Conservation (phyloP, 2,113 vertebrate species). For the Panthera uncia region DNA sequence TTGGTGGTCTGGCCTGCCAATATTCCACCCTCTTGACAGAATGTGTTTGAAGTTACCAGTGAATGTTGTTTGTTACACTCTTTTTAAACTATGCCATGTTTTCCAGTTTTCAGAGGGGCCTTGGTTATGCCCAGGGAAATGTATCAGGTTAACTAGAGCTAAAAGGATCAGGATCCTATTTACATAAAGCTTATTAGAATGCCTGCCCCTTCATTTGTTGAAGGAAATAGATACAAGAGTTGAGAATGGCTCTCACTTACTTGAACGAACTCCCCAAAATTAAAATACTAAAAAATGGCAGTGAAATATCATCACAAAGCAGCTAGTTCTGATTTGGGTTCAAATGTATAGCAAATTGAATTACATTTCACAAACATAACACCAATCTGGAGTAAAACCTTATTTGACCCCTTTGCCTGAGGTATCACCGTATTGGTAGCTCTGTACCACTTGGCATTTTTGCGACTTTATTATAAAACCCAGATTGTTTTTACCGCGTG, state of each 20-base stretch:
- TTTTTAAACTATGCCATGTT: conserved; percentile 24
- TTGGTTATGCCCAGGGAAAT: neutral
- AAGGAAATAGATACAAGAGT: neutral
- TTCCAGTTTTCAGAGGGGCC: conserved; percentile 33
- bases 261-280: conserved; percentile 48
- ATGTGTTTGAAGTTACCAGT: conserved; percentile 41
- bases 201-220: conserved; percentile 41
- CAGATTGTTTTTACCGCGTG: neutral
- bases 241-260: conserved; percentile 33
- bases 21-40: neutral
- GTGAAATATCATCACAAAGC: conserved; percentile 20
- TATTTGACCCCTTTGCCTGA: neutral
- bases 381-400: neutral
- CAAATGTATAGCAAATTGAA: conserved; percentile 2
- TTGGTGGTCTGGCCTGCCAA: neutral
- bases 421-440: neutral
- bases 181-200: conserved; percentile 51
- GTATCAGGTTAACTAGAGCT: conserved; percentile 9
- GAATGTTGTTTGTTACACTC: conserved; percentile 24
- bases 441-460: neutral
- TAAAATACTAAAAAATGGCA: conserved; percentile 35
- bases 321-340: conserved; percentile 31
- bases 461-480: neutral
- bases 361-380: conserved; percentile 11
- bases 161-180: conserved; percentile 45